Evolutionary conservation across 2,113 vertebrate species (phyloP), one percentile per base, ranked within the genome.

Genomic region (Suricata suricatta): DNA sequence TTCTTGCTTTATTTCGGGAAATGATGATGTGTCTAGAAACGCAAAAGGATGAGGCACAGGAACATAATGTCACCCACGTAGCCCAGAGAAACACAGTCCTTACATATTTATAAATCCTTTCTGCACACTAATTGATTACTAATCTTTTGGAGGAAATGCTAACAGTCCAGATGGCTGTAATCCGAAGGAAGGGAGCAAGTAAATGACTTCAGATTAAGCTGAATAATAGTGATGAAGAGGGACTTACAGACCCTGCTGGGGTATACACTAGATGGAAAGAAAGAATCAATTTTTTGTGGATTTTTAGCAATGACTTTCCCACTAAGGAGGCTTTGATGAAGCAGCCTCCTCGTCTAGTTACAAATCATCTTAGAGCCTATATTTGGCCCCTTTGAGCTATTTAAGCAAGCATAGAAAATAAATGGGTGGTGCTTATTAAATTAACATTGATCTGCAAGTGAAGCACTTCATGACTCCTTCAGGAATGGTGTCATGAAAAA

Each of bases 1-100:
- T 69, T 81, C 77, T 97, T 88, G 12, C 35, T 90, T 82, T 95
- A 97, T 92, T 95, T 93, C n/a, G 52, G 64, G 84, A 95, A 97
- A 87, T 88, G 29, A 69, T 57, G 33, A 84, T 95, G 69, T 54
- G 92, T 97, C 71, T 64, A 13, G 84, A 93, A 80, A 69, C 27
- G 88, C 64, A 66, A 96, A 88, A 93, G 41, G n/a, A 64, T 52
- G 44, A 96, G 17, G 19, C 57, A 83, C 7, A 57, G 44, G 27
- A 82, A 91, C 8, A 84, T 90, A 95, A 31, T 57, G 35, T 87
- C 29, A 33, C 66, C 3, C 47, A 31, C 69, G 92, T 92, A 92
- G 95, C 41, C 31, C 35, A 44, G n/a, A 8, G 15, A 93, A 94
- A 79, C 15, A 50, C 10, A 79, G 21, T 72, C 88, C 38, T 84